Base-by-base conservation (phyloP, 2,797 vertebrate genomes). In the Xyrichtys novacula region DNA sequence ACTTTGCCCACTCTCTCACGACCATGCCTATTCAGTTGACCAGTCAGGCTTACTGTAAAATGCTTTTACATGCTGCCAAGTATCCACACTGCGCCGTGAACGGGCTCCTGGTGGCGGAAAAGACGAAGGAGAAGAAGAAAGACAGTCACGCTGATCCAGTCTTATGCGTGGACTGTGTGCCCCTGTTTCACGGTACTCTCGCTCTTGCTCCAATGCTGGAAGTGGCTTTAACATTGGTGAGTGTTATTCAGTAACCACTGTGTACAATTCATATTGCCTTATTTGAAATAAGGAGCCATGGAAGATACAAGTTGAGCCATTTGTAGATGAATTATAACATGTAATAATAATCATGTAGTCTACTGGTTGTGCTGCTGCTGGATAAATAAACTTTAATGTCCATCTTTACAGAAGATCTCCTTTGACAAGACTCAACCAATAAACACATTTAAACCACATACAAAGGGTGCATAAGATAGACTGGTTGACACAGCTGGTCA, bases 11-110 rank as follows among this genome's bases (percentile, higher is more conserved):
- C 42, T 39, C 39, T 47, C 40, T 12, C 4, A 6, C 31, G 44
- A 89, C 75, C 49, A 96, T 94, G 95, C 92, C 94, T 19, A 86
- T 94, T 57, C 97, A 96, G 79, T 74, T 99, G 79, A 98, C 96
- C 6, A 98, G 96, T 1, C 98, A 98, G 83, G 96, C 98, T 8
- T 99, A 98, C 85, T 97, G 97, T 79, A 98, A 99, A 81, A 98
- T 99, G 97, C 86, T 98, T 46, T 89, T 99, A 43, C 98, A 99
- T 57, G 93, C 97, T 10, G 96, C 97, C 29, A 98, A 98, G 85
- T 98, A 98, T 76, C 96, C 97, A 0, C 95, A 97, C 78, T 95
- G 92, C 83, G 95, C 97, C 10, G 96, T 99, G 0, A 99, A 98
- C 29, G 98, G 97, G 12, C 71, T 99, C 29, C 90, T 98, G 81